Conservation (phyloP, 2,113 vertebrate species). For the Epinephelus moara region DNA sequence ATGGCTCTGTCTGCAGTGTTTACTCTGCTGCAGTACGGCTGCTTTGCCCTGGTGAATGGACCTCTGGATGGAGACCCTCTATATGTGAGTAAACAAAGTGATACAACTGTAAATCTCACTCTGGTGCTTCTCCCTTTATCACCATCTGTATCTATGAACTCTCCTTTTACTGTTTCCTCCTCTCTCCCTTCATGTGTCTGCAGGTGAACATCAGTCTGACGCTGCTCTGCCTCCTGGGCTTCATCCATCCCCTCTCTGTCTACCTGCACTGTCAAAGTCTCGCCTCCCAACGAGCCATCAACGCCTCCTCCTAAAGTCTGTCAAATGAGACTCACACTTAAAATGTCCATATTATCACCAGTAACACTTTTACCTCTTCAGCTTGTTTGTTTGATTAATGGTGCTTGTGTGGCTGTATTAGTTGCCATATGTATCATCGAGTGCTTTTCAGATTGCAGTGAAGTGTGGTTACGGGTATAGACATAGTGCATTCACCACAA, state of each 20-base stretch:
- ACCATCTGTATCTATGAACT: neutral
- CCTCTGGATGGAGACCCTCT: conserved; percentile 83
- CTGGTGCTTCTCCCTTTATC: too few species aligned
- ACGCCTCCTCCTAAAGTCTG: conserved; percentile 33
- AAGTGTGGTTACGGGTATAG: neutral
- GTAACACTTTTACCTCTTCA: neutral
- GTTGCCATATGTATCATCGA: neutral
- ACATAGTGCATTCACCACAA: neutral
- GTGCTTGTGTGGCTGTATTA: neutral
- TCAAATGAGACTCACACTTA: neutral
- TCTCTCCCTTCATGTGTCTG: neutral
- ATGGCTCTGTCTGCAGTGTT: conserved; percentile 90
- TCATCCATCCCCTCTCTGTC: conserved; percentile 87
- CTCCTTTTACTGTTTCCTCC: neutral
- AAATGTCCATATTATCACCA: neutral
- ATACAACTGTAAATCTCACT: neutral
- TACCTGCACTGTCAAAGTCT: conserved; percentile 79
- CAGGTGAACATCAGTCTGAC: conserved; percentile 90
- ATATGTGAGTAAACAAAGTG: conserved; percentile 84
- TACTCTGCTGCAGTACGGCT: conserved; percentile 90
- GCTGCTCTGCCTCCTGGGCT: conserved; percentile 84
- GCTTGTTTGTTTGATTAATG: neutral
- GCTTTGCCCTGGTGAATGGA: conserved; percentile 86
- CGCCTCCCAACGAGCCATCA: conserved; percentile 39
- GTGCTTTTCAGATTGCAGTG: neutral